Percentiles rank a stretch among this genome's conserved stretches.
These are phyloP conservation scores for Petromus typicus DNA, from an alignment of 2,113 vertebrate species.

Conservation along the genomic window DNA sequence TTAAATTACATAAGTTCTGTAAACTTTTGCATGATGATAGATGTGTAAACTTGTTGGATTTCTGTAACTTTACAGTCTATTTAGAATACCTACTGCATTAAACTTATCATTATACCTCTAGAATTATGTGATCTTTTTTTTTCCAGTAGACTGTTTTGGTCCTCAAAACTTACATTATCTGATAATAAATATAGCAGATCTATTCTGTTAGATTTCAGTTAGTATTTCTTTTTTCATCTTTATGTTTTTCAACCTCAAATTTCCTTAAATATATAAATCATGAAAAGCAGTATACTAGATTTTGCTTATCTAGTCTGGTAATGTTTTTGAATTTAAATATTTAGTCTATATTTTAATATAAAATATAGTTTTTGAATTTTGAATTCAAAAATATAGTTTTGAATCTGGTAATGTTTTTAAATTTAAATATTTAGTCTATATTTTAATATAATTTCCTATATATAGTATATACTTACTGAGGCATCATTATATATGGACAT, in stretches of 20 bases:
- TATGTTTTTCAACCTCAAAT: background rate
- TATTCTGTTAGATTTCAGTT: background rate
- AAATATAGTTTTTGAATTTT: no score
- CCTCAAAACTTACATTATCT: background rate
- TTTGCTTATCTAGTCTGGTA: background rate
- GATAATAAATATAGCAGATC: background rate
- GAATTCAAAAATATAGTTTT: no score
- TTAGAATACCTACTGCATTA: background rate
- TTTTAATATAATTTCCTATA: background rate
- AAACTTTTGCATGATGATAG: background rate
- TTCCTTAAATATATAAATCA: background rate
- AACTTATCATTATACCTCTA: background rate
- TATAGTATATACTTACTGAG: background rate
- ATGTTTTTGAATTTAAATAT: background rate
- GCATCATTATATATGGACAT: background rate
- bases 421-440: background rate
- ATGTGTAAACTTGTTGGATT: slow-evolving; percentile 8
- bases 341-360: background rate
- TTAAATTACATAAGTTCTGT: background rate
- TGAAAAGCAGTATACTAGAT: background rate
- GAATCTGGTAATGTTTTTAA: background rate
- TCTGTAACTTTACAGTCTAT: background rate
- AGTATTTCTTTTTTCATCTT: background rate
- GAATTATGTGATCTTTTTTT: background rate
- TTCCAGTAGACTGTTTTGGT: background rate